Evolutionary conservation across 2,113 vertebrate species (phyloP), one percentile per base, ranked within the genome.

Genomic region (Lipotes vexillifer): DNA sequence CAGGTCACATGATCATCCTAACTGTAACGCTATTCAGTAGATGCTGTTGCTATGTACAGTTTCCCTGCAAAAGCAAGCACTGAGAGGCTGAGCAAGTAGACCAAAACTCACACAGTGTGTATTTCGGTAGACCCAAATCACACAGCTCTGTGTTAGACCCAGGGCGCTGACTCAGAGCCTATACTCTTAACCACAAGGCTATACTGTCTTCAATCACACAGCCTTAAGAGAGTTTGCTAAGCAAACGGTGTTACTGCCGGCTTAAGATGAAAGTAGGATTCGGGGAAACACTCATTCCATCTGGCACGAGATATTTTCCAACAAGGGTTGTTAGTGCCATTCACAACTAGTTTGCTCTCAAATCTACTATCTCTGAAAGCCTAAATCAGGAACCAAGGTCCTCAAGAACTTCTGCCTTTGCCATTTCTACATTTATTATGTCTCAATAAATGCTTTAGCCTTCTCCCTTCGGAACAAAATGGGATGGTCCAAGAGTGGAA

Each of bases 311-410:
- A 49, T 25, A 63, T 66, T 78, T 95, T 66, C 27, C 55, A 94
- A 66, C 21, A 57, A 38, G n/a, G 65, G 55, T 49, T 44, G 31
- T 46, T 44, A 78, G n/a, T 38, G 13, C 36, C 18, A 33, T 36
- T 36, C n/a, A 83, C 85, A 96, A 95, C 25, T 86, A 77, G 38
- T 27, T 78, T 88, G 57, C 38, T 88, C 82, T 93, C 93, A 92
- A 86, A 90, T 65, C 57, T 36, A 81, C 31, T 63, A 23, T 23
- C 18, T 95, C 68, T 90, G 74, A 86, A 82, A 92, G 52, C 18
- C 49, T 55, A 83, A 82, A 93, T 65, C 31, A 87, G 8, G 44
- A 90, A 69, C n/a, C 31, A 84, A 25, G 63, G 59, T 3, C 15
- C 69, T 80, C 63, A 77, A 81, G 65, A 44, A 44, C 57, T 57